Evolutionary conservation across 2,888 invertebrate genomes (phyloP), one percentile per base, ranked within the genome.

Genomic region (Agrotis clavis): DNA sequence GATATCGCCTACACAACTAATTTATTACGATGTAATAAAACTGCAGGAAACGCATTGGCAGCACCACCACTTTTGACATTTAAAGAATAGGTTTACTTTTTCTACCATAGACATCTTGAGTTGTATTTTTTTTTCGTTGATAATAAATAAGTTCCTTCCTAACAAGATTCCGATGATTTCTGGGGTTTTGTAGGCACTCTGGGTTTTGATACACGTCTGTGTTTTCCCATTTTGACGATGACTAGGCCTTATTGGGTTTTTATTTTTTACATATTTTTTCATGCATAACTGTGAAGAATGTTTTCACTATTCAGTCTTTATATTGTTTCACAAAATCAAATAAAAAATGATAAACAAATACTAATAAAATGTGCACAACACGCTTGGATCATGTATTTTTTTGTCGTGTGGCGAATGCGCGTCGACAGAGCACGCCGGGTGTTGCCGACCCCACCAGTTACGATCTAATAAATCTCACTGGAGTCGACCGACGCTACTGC

Each of bases 381-480:
- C 59, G 68, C 67, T 71, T 65, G 65, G 74, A 85, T 79, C 82
- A 77, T 82, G 83, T 73, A 84, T 84, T 72, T 77, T 87, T 87
- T 88, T 90, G 41, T 88, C 82, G 65, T 67, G 74, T 76, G 85
- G 85, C 81, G 81, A 88, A 88, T 87, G 89, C 88, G 88, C 92
- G 92, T 86, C 90, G 91, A 89, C 90, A 88, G 74, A 80, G 85
- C 86, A 88, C 35, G 35, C 87, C 90, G 91, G 89, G 91, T 91
- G 91, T 88, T 87, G 92, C 89, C 93, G 93, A 92, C 94, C 94
- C 93, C 93, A 88, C 91, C 90, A 91, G 94, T 95, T 95, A 95
- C 95, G 95, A 94, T 94, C 95, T 94, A 95, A 95, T 95, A 95
- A 95, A 95, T 95, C 95, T 94, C 89, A 90, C 91, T 87, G 87